Conservation (phyloP, 2,797 vertebrate species). For the Cyclopterus lumpus region DNA sequence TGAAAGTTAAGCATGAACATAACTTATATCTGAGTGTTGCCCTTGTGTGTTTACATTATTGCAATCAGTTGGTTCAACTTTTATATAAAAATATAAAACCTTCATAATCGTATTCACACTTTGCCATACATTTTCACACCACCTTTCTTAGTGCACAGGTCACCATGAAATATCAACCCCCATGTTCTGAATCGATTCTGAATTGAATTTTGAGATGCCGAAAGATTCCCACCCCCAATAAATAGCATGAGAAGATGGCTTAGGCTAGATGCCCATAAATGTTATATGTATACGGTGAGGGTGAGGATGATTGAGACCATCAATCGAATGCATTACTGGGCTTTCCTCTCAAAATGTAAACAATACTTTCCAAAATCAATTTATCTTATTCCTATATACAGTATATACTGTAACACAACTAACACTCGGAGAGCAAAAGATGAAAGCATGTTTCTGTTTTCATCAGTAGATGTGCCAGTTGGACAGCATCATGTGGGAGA, state of each 20-base stretch:
- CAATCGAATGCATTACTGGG: background rate
- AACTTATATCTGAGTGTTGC: too few relatives aligned
- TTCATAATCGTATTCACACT: background rate
- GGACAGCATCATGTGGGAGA: conserved; percentile 38
- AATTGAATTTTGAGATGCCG: background rate
- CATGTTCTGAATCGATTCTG: background rate
- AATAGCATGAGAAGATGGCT: background rate
- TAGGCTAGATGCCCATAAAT: background rate
- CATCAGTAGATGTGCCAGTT: conserved; percentile 39
- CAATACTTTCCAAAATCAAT: background rate
- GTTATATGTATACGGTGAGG: background rate
- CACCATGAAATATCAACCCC: background rate
- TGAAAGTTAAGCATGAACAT: too few relatives aligned
- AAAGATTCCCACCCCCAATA: background rate
- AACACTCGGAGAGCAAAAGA: conserved; percentile 12
- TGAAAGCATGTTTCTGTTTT: conserved; percentile 6
- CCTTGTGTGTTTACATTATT: too few relatives aligned
- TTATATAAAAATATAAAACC: background rate
- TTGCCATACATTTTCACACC: background rate
- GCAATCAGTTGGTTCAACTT: background rate
- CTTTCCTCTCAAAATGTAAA: background rate
- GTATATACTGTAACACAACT: conserved; percentile 3
- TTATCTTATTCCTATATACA: conserved; percentile 28
- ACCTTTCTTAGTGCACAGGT: background rate
- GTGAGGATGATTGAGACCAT: background rate